Conservation (phyloP, 1,140 invertebrate species). For the Bombus waltoni region DNA sequence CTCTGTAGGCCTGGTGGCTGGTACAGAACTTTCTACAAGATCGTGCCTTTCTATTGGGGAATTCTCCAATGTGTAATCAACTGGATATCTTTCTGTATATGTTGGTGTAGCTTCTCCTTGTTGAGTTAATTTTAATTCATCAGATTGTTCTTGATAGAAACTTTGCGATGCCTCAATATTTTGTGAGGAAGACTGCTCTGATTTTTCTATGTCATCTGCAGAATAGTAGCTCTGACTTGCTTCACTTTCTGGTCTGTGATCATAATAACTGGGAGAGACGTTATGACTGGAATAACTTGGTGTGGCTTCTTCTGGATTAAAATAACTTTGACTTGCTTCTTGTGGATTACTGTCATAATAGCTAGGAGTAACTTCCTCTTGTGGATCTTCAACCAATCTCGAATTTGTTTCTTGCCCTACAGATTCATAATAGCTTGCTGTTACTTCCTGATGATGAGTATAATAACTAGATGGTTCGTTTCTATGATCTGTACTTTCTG, state of each 20-base stretch:
- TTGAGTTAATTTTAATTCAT: slow-evolving; percentile 68
- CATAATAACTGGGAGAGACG: slow-evolving; percentile 76
- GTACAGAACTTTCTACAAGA: slow-evolving; percentile 79
- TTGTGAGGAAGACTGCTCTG: slow-evolving; percentile 67
- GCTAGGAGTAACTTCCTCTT: slow-evolving; percentile 76
- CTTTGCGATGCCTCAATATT: slow-evolving; percentile 79
- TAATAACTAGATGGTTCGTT: slow-evolving; percentile 79
- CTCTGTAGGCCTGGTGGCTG: slow-evolving; percentile 75
- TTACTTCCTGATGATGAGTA: slow-evolving; percentile 75
- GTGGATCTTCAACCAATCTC: slow-evolving; percentile 68
- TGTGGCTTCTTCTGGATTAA: slow-evolving; percentile 73
- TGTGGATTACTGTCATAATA: slow-evolving; percentile 75
- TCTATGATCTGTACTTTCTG: slow-evolving; percentile 75
- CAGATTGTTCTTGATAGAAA: slow-evolving; percentile 76
- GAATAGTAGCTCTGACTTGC: slow-evolving; percentile 80
- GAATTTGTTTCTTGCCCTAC: slow-evolving; percentile 71
- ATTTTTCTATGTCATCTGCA: slow-evolving; percentile 69
- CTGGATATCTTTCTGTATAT: slow-evolving; percentile 76
- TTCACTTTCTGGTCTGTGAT: slow-evolving; percentile 74
- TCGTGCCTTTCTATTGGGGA: slow-evolving; percentile 81
- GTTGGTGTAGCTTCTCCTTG: slow-evolving; percentile 78
- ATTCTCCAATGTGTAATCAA: slow-evolving; percentile 76
- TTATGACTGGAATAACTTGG: slow-evolving; percentile 76
- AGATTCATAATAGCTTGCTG: slow-evolving; percentile 74
- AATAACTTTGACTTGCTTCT: slow-evolving; percentile 79